phyloP scores from a whole-genome alignment of 2,797 vertebrate species.

The Neosilurus hyrtlii region DNA sequence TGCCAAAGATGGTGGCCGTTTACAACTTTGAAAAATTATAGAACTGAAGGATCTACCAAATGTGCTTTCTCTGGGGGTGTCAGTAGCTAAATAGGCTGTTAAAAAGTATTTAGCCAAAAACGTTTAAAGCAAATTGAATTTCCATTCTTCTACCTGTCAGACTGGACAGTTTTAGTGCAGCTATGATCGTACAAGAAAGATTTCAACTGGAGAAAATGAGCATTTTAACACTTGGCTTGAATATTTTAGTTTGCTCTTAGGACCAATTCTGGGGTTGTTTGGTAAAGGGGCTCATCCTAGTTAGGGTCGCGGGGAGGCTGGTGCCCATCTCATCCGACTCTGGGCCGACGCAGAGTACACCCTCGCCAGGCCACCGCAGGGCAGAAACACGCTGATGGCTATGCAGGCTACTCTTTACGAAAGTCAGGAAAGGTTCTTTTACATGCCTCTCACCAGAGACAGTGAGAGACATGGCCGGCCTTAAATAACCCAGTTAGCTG shows the following conservation, averaged over 20 bases:
- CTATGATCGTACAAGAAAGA: constrained; percentile 26
- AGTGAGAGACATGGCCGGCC: too few relatives aligned
- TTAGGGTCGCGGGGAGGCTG: too few relatives aligned
- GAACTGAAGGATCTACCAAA: constrained; percentile 7
- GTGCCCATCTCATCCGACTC: too few relatives aligned
- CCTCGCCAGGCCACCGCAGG: too few relatives aligned
- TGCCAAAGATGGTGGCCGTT: constrained; percentile 14
- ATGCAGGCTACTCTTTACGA: too few relatives aligned
- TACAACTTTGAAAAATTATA: constrained; percentile 6
- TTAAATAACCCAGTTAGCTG: too few relatives aligned
- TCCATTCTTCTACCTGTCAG: background rate
- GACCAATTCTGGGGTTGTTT: background rate
- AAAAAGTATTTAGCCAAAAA: background rate
- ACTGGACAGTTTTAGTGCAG: background rate
- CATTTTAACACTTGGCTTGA: background rate
- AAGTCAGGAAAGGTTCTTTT: too few relatives aligned
- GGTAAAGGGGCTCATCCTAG: background rate
- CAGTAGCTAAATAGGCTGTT: background rate
- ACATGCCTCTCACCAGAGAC: too few relatives aligned
- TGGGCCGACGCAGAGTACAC: too few relatives aligned
- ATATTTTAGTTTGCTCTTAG: background rate
- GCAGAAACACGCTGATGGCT: too few relatives aligned
- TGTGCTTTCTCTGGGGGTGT: background rate
- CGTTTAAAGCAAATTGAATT: background rate
- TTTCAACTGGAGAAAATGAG: constrained; percentile 28